Base-by-base conservation (phyloP, 2,113 vertebrate species). In the Brienomyrus longianalis region DNA sequence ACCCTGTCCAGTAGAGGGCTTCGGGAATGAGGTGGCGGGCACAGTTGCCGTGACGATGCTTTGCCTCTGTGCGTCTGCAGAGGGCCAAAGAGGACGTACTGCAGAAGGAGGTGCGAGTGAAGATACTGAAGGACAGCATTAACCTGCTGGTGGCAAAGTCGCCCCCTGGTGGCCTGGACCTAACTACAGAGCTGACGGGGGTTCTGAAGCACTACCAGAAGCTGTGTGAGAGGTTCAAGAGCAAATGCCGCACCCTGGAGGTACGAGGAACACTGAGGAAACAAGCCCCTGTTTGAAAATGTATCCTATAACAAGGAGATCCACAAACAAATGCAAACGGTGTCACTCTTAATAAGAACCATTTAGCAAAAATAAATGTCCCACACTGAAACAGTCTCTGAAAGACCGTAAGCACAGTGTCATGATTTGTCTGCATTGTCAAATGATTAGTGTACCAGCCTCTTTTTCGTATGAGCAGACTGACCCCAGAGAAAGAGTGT, bases 91-190 rank as follows among this genome's bases (percentile, higher is more conserved):
- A 99, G 96, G 98, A 99, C 5, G 98, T 99, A 95, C 89, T 98
- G 31, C 98, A 99, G 96, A 99, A 99, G 80, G 98, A 99, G 92
- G 98, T 99, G 94, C 95, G 98, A 83, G 98, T 99, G 94, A 99
- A 99, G 96, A 99, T 99, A 93, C 95, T 99, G 89, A 99, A 98
- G 93, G 98, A 99, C 95, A 99, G 94, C 92, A 99, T 99, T 93
- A 97, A 97, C 92, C 91, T 96, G 91, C 89, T 99, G 92, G 97
- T 97, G 86, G 90, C 94, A 89, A 97, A 96, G 87, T 93, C 93
- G 90, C 96, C 97, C 0, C 94, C 96, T 92, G 96, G 96, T 51
- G 96, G 96, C 83, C 95, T 97, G 88, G 97, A 97, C n/a, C 90
- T 99, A 94, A 97, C 91, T 0, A 93, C 95, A 0, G 97, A 97